Percentiles rank a stretch among this genome's conserved stretches.
These are phyloP conservation scores for Orientallactaga bullata DNA, from an alignment of 2,113 vertebrate species.

Conservation along the genomic window DNA sequence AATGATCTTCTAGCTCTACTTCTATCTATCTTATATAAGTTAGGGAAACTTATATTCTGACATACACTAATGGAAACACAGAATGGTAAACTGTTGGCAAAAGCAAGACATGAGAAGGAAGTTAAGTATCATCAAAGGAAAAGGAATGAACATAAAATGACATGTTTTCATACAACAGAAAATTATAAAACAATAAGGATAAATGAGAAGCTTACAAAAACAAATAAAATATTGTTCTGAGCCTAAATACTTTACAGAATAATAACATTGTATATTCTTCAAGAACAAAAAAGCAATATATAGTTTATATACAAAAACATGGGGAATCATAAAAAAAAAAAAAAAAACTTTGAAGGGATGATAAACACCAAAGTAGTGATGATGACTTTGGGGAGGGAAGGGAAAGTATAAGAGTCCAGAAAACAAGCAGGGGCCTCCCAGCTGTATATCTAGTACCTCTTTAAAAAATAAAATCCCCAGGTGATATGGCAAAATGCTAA, in stretches of 20 bases:
- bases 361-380: not conserved
- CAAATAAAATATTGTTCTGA: not conserved
- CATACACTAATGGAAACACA: not conserved
- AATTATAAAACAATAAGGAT: not conserved
- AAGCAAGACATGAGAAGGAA: not conserved
- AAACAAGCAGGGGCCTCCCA: not conserved
- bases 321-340: not conserved
- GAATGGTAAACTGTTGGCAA: not conserved
- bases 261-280: not conserved
- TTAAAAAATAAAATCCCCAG: not conserved
- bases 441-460: not conserved
- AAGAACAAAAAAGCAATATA: not conserved
- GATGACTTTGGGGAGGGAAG: not conserved
- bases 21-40: not conserved
- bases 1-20: not conserved
- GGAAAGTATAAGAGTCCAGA: no score
- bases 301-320: not conserved
- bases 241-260: not conserved
- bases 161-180: not conserved
- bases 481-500: not conserved
- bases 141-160: not conserved
- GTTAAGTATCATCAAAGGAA: not conserved
- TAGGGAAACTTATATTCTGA: not conserved
- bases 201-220: not conserved
- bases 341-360: not conserved